A percentile compares a stretch with the other conserved stretches of the same genome.
Conservation (phyloP, 2,797 vertebrate species). For the Melanotaenia maccullochi region DNA sequence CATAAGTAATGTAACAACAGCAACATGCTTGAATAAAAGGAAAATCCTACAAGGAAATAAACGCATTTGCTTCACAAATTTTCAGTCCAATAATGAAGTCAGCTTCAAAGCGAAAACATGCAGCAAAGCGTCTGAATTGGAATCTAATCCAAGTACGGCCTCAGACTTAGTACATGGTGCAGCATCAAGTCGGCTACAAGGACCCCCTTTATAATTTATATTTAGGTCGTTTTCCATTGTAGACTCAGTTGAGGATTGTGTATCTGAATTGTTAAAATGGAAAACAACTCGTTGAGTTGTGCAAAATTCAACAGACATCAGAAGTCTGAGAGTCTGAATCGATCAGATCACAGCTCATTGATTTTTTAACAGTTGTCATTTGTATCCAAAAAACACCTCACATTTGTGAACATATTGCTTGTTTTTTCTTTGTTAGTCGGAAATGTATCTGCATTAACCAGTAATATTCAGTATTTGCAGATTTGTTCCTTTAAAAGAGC, state of each 20-base stretch:
- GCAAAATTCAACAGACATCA: slow-evolving; percentile 1
- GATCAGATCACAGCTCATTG: slow-evolving; percentile 25
- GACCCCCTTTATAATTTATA: background rate
- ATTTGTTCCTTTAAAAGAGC: background rate
- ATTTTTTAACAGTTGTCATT: slow-evolving; percentile 34
- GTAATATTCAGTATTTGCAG: background rate
- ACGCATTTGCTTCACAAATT: background rate
- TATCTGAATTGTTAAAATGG: background rate
- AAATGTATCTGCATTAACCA: background rate
- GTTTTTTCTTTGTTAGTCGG: background rate
- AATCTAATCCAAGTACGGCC: background rate
- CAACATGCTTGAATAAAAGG: background rate
- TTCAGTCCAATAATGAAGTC: background rate
- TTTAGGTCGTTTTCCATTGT: background rate
- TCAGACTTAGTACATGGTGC: background rate
- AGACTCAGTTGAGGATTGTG: background rate
- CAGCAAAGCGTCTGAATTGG: background rate
- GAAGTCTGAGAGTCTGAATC: slow-evolving; percentile 9
- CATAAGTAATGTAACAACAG: background rate
- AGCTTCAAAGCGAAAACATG: background rate
- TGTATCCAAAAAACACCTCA: slow-evolving; percentile 15
- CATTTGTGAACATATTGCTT: too few relatives aligned
- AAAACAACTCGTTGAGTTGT: background rate
- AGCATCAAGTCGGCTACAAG: background rate
- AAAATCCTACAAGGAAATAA: background rate